Conservation (phyloP, 2,113 vertebrate genomes). For the Lipophrys pholis region DNA sequence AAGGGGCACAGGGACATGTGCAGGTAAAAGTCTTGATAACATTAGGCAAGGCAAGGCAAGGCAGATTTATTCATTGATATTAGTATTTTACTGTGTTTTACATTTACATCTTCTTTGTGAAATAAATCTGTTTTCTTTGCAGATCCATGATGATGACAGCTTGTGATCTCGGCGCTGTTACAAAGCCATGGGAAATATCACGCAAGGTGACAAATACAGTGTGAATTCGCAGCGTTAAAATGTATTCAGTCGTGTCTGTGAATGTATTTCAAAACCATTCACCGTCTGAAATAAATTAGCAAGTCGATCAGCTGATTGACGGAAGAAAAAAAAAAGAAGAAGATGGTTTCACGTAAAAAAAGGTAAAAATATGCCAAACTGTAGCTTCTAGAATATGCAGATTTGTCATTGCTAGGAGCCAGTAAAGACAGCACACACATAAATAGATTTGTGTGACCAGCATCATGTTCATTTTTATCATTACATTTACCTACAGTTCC, state of each 20-base stretch:
- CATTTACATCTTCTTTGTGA: background rate
- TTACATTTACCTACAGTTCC: too few relatives aligned
- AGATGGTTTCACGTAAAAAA: too few relatives aligned
- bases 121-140: conserved; percentile 48
- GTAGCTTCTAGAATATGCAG: too few relatives aligned
- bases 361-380: too few relatives aligned
- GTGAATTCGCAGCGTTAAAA: background rate
- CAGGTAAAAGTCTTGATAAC: conserved; percentile 81
- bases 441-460: too few relatives aligned
- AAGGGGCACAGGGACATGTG: conserved; percentile 94
- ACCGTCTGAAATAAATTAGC: background rate
- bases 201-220: conserved; percentile 88
- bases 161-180: conserved; percentile 98
- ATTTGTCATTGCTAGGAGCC: too few relatives aligned
- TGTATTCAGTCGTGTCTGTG: background rate
- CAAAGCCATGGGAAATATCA: conserved; percentile 99
- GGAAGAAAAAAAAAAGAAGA: too few relatives aligned
- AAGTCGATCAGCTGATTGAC: background rate
- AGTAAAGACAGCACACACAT: too few relatives aligned
- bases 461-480: too few relatives aligned
- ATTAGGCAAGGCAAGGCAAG: too few relatives aligned
- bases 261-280: background rate
- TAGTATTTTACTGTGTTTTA: too few relatives aligned
- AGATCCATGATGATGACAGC: conserved; percentile 99
- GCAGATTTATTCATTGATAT: too few relatives aligned